Percentiles rank a stretch among this genome's conserved stretches.
Conservation (phyloP, 2,797 vertebrate genomes). For the Moxostoma hubbsi region DNA sequence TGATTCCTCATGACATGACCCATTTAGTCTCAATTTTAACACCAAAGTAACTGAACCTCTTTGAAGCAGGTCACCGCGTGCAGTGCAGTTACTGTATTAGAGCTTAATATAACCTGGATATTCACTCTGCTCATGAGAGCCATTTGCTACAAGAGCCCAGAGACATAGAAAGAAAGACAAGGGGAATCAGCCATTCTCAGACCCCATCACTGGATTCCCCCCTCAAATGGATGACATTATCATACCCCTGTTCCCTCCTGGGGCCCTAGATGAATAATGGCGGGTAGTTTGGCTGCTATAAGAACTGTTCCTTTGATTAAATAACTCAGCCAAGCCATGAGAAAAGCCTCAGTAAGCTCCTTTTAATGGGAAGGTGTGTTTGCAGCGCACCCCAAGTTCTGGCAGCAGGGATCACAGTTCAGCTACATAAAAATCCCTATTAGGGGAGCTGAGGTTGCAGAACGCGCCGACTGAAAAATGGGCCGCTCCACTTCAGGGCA, state of each 20-base stretch:
- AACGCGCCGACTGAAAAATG: conserved; percentile 86
- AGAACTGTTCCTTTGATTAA: conserved; percentile 82
- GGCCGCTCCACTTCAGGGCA: conserved; percentile 73
- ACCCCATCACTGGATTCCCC: conserved; percentile 52
- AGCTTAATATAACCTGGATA: no score
- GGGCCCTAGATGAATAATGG: conserved; percentile 78
- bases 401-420: conserved; percentile 79
- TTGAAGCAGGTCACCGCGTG: no score
- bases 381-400: conserved; percentile 72
- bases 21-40: no score
- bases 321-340: conserved; percentile 77
- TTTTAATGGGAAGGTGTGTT: conserved; percentile 85
- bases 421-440: conserved; percentile 76
- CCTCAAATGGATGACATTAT: conserved; percentile 76
- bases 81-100: no score
- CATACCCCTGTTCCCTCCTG: conserved; percentile 67
- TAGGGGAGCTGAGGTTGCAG: conserved; percentile 88
- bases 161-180: conserved; percentile 7
- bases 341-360: conserved; percentile 83
- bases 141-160: conserved; percentile 17
- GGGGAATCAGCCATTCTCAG: conserved; percentile 29
- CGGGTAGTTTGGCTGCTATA: conserved; percentile 75
- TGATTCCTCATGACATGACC: no score
- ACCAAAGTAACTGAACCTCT: no score
- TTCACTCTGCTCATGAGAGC: conserved; percentile 30